phyloP scores from a whole-genome alignment of 2,113 vertebrate species.

The Bucco capensis region DNA sequence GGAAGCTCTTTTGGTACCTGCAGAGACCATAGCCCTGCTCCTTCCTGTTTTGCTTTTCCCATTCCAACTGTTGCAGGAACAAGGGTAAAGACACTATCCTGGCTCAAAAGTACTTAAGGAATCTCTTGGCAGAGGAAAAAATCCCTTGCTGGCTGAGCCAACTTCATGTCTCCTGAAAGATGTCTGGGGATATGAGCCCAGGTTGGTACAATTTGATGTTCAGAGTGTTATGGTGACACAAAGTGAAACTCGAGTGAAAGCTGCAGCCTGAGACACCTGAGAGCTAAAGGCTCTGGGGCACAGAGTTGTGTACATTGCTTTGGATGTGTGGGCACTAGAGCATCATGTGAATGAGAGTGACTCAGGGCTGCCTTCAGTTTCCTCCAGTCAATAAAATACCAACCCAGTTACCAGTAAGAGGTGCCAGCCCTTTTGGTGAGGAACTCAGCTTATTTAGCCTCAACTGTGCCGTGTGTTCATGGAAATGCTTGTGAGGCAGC shows the following conservation, averaged over 20 bases:
- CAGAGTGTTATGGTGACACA: background rate
- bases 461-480: background rate
- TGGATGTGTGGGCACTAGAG: background rate
- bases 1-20: background rate
- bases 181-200: background rate
- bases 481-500: background rate
- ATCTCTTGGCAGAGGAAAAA: background rate
- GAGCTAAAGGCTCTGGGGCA: background rate
- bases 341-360: slow-evolving; percentile 52
- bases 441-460: background rate
- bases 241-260: slow-evolving; percentile 27
- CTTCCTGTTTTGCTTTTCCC: background rate
- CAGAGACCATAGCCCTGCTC: rapidly evolving
- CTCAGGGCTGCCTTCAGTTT: slow-evolving; percentile 28
- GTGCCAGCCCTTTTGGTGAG: background rate
- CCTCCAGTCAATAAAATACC: slow-evolving; percentile 1
- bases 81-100: background rate
- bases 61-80: background rate
- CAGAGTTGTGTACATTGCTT: slow-evolving; percentile 2
- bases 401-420: background rate
- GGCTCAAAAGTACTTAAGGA: background rate
- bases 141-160: background rate
- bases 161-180: background rate
- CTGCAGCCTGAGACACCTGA: background rate
- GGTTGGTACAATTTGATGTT: background rate